phyloP scores from a whole-genome alignment of 2,888 invertebrate species.

The Melinaea marsaeus region DNA sequence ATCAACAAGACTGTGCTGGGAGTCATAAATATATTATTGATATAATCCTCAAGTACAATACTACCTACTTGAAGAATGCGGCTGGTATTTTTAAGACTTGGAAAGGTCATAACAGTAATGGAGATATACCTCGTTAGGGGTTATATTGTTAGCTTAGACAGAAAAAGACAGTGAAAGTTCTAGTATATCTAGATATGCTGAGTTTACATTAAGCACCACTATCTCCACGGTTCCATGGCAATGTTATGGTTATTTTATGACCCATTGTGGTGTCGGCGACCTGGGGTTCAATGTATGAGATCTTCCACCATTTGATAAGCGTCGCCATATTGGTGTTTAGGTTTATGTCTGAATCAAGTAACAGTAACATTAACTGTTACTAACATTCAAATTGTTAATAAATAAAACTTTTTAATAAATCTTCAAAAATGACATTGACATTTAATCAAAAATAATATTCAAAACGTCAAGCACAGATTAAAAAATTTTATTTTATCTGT shows the following conservation, averaged over 20 bases:
- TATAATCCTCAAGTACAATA: not conserved
- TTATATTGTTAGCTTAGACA: too few species aligned
- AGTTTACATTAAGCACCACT: too few species aligned
- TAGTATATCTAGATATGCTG: too few species aligned
- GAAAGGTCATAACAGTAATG: not conserved
- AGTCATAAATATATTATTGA: too few species aligned
- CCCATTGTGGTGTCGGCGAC: conserved; percentile 25
- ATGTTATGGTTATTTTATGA: conserved; percentile 19
- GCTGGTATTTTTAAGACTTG: not conserved
- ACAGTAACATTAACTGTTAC: not conserved
- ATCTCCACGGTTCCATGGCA: conserved; percentile 7
- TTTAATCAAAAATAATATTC: not conserved
- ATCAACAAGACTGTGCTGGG: too few species aligned
- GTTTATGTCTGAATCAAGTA: too few species aligned
- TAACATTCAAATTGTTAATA: too few species aligned
- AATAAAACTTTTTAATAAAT: too few species aligned
- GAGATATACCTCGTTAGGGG: not conserved
- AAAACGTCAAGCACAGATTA: conserved; percentile 1
- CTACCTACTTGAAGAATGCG: not conserved
- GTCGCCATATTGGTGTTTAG: not conserved
- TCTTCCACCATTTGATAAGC: conserved; percentile 4
- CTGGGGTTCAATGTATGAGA: conserved; percentile 12
- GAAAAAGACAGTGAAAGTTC: too few species aligned
- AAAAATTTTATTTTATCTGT: not conserved
- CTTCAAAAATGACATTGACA: too few species aligned